Percentiles rank a stretch among this genome's conserved stretches.
Conservation (phyloP, 2,113 vertebrate genomes). For the Rhinogobius similis region DNA sequence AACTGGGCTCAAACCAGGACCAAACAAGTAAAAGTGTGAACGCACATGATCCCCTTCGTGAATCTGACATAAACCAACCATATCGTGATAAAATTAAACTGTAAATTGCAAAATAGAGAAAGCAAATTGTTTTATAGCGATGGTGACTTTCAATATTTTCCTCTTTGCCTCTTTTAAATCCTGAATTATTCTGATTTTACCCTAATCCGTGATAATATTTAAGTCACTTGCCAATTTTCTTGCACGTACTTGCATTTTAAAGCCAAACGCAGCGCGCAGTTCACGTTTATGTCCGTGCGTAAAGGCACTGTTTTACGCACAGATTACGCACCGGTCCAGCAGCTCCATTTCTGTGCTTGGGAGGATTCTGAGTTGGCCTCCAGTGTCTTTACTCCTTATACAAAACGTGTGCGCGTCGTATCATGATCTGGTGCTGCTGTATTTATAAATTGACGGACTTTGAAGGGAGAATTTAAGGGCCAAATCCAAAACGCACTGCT, state of each 20-base stretch:
- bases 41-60: no score
- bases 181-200: not conserved
- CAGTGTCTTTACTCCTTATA: slow-evolving; percentile 4
- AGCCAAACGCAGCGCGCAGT: not conserved
- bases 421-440: slow-evolving; percentile 42
- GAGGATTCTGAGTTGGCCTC: not conserved
- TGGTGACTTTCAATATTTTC: no score
- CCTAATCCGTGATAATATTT: no score
- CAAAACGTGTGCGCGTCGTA: slow-evolving; percentile 10
- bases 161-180: no score
- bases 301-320: not conserved
- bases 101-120: not conserved
- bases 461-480: slow-evolving; percentile 60
- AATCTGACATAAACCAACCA: not conserved
- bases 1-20: no score
- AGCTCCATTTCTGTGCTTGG: not conserved
- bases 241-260: not conserved
- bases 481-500: slow-evolving; percentile 45
- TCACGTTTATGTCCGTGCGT: not conserved
- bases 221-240: not conserved
- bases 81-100: not conserved
- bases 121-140: no score
- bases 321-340: not conserved
- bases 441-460: slow-evolving; percentile 71
- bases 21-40: no score